Percentiles rank a stretch among this genome's conserved stretches.
Conservation (phyloP, 64 coral and sea anemone species). For the Montipora sp. region DNA sequence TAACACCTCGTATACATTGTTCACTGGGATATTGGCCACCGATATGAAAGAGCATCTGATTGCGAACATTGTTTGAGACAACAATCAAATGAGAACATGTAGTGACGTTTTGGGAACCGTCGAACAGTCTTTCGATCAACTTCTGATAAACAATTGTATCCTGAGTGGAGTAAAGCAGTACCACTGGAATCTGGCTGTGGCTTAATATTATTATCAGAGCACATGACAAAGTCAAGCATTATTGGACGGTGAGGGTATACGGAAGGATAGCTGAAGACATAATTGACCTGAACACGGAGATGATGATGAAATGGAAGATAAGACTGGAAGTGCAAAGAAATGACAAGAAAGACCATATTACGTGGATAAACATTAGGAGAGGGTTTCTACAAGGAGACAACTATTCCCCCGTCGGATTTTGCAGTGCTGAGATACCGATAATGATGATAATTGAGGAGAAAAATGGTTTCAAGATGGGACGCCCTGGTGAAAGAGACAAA, state of each 20-base stretch:
- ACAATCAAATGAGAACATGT: conserved; percentile 24
- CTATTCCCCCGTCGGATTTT: conserved; percentile 48
- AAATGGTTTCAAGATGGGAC: conserved; percentile 29
- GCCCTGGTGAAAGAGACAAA: conserved; percentile 9
- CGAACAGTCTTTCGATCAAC: conserved; percentile 24
- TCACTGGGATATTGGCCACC: conserved; percentile 25
- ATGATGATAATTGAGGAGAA: conserved; percentile 2
- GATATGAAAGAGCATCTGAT: conserved; percentile 30
- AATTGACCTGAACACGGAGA: neutral
- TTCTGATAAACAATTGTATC: conserved; percentile 43
- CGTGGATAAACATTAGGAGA: conserved; percentile 26
- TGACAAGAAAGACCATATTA: neutral
- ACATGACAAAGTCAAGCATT: conserved; percentile 35
- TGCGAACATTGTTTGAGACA: conserved; percentile 41
- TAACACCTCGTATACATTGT: neutral
- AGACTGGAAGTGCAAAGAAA: conserved; percentile 45
- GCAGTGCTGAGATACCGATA: conserved; percentile 30
- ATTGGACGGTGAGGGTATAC: conserved; percentile 15
- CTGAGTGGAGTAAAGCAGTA: conserved; percentile 46
- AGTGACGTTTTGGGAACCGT: conserved; percentile 32
- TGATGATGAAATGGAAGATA: conserved; percentile 57
- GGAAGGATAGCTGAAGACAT: conserved; percentile 28
- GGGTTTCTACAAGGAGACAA: conserved; percentile 43
- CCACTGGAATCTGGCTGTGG: conserved; percentile 55
- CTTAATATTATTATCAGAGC: conserved; percentile 33